Conservation (phyloP, 2,888 invertebrate genomes). For the Anthrax anthrax region DNA sequence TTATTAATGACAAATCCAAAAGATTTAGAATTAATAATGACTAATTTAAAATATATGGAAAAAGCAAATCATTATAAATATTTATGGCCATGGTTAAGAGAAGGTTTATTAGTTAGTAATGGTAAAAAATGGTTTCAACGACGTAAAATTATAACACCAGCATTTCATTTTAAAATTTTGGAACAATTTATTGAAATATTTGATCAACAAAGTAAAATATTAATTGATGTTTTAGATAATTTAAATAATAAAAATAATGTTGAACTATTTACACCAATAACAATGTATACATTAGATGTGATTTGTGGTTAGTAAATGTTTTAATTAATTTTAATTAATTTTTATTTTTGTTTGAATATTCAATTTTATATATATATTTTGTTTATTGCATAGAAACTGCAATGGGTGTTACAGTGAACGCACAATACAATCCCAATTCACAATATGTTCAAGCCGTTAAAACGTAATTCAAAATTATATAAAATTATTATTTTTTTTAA, state of each 20-base stretch:
- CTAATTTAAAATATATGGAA: slow-evolving; percentile 29
- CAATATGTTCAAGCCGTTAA: slow-evolving; percentile 62
- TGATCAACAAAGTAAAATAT: slow-evolving; percentile 42
- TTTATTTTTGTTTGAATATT: too few relatives aligned
- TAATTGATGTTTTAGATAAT: slow-evolving; percentile 27
- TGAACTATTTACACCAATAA: slow-evolving; percentile 43
- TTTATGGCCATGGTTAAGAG: slow-evolving; percentile 38
- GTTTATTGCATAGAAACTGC: slow-evolving; percentile 51
- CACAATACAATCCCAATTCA: slow-evolving; percentile 52
- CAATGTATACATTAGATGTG: slow-evolving; percentile 40
- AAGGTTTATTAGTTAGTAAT: slow-evolving; percentile 40
- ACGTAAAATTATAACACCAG: slow-evolving; percentile 53
- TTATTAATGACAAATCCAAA: slow-evolving; percentile 22
- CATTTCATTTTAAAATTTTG: slow-evolving; percentile 60
- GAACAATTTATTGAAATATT: slow-evolving; percentile 52
- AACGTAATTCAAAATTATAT: slow-evolving; percentile 36
- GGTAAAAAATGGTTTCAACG: slow-evolving; percentile 43
- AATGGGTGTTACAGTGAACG: slow-evolving; percentile 64
- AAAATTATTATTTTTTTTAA: neutral
- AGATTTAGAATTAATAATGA: slow-evolving; percentile 22
- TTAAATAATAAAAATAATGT: slow-evolving; percentile 23
- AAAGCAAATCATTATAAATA: slow-evolving; percentile 40
- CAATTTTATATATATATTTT: too few relatives aligned
- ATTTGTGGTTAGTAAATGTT: slow-evolving; percentile 36
- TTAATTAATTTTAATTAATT: too few relatives aligned